Base-by-base conservation (phyloP, 2,888 invertebrate genomes). In the Apomyelois bistriatella region DNA sequence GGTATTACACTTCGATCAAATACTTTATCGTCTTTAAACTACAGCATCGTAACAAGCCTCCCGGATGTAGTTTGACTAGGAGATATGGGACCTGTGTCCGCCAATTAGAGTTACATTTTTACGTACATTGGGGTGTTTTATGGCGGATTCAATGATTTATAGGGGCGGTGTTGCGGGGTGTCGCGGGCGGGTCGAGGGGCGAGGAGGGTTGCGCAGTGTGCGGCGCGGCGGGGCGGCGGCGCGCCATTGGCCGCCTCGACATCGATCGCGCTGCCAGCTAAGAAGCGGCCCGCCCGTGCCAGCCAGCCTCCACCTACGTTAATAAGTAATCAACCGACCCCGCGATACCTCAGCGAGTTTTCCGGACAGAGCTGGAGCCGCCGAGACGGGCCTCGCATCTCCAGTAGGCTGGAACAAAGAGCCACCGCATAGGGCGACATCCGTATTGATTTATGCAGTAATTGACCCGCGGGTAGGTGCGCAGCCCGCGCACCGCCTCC, bases 261-360 rank as follows among this genome's bases (percentile, higher is more conserved):
- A 90, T 90, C 90, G 90, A 90, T 90, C 90, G 88, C 79, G 68
- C 81, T 82, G 76, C 81, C 83, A 82, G 81, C 83, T 83, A 77
- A 46, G 62, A 62, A 76, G 81, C 80, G 85, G 77, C 88, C 87
- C 86, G 86, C 87, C 89, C 87, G 87, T 74, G 81, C 81, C 83
- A 77, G 75, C 84, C 85, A 81, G 81, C 87, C 90, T 87, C 88
- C 89, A 88, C 87, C 90, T 86, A 89, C 88, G 89, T 89, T 90
- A 90, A 90, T 90, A 90, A 90, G 90, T 89, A 90, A 89, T 90
- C 88, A 87, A 87, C 82, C 87, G 85, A 86, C 84, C 86, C 86
- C 80, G 85, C 80, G 81, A 82, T 86, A 85, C 87, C 88, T 88
- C 83, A 80, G 79, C 82, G 80, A 88, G 83, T 84, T 84, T 87